Conservation (phyloP, 2,797 vertebrate species). For the Pseudochromis fuscus region DNA sequence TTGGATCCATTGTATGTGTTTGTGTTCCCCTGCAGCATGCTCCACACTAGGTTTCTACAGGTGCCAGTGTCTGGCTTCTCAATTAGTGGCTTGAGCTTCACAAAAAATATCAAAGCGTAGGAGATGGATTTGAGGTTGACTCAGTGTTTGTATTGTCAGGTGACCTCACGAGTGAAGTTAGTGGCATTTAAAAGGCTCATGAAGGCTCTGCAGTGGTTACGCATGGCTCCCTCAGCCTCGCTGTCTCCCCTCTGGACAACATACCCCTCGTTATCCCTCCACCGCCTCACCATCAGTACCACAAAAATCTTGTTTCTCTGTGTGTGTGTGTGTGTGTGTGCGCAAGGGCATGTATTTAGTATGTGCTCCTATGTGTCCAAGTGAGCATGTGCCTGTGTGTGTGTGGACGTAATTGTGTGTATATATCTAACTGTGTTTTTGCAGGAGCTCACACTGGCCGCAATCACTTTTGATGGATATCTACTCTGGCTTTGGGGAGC, state of each 20-base stretch:
- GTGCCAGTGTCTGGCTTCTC: conserved; percentile 26
- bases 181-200: conserved; percentile 33
- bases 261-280: conserved; percentile 50
- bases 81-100: conserved; percentile 10
- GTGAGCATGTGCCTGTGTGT: conserved; percentile 40
- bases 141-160: conserved; percentile 58
- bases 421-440: conserved; percentile 71
- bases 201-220: conserved; percentile 38
- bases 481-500: conserved; percentile 79
- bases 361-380: conserved; percentile 43
- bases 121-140: conserved; percentile 45
- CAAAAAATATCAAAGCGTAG: conserved; percentile 25
- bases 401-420: conserved; percentile 60
- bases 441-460: conserved; percentile 66
- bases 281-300: conserved; percentile 46
- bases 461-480: conserved; percentile 83
- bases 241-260: conserved; percentile 47
- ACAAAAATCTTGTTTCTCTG: conserved; percentile 61
- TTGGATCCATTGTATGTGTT: not conserved
- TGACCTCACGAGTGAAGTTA: conserved; percentile 54
- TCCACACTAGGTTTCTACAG: conserved; percentile 28
- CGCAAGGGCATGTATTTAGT: conserved; percentile 34
- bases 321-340: conserved; percentile 13
- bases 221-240: conserved; percentile 31
- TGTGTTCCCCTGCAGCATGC: not conserved